phyloP scores from a whole-genome alignment of 2,888 invertebrate species.

The Caenorhabditis virilis region DNA sequence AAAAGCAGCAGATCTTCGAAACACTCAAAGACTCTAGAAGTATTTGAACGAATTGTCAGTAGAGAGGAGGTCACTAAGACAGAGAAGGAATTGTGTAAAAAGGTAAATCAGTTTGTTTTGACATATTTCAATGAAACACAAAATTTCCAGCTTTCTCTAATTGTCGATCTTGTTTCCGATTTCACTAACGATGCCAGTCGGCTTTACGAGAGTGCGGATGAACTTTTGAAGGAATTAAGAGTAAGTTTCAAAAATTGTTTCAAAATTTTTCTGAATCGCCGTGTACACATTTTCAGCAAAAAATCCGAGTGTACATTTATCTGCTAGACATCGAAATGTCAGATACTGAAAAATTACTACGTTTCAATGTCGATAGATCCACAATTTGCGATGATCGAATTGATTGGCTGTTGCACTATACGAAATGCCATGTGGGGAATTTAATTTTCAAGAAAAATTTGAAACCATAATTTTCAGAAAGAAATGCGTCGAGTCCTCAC shows the following conservation, averaged over 20 bases:
- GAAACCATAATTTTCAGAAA: slow-evolving; percentile 32
- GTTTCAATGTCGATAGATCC: slow-evolving; percentile 38
- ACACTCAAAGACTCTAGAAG: background rate
- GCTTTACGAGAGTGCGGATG: slow-evolving; percentile 34
- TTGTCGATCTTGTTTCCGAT: slow-evolving; percentile 34
- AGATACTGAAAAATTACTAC: slow-evolving; percentile 15
- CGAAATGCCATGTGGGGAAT: slow-evolving; percentile 29
- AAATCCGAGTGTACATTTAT: slow-evolving; percentile 28
- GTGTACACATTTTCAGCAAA: slow-evolving; percentile 8
- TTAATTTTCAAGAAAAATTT: background rate
- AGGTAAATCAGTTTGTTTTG: slow-evolving; percentile 21
- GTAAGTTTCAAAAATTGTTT: slow-evolving; percentile 1
- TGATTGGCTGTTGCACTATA: slow-evolving; percentile 37
- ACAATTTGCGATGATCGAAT: slow-evolving; percentile 37
- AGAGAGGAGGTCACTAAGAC: slow-evolving; percentile 17
- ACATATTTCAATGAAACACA: no score
- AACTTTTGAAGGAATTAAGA: slow-evolving; percentile 33
- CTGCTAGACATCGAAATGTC: slow-evolving; percentile 33
- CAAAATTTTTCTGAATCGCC: background rate
- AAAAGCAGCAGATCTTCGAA: slow-evolving; percentile 2
- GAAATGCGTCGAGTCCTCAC: slow-evolving; percentile 48
- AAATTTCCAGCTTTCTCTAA: slow-evolving; percentile 32
- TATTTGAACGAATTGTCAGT: slow-evolving; percentile 14
- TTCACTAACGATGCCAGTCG: slow-evolving; percentile 35
- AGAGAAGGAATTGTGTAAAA: slow-evolving; percentile 34